Evolutionary conservation across 2,888 invertebrate genomes (phyloP).

Genomic region (Neoitamus cyanurus): DNA sequence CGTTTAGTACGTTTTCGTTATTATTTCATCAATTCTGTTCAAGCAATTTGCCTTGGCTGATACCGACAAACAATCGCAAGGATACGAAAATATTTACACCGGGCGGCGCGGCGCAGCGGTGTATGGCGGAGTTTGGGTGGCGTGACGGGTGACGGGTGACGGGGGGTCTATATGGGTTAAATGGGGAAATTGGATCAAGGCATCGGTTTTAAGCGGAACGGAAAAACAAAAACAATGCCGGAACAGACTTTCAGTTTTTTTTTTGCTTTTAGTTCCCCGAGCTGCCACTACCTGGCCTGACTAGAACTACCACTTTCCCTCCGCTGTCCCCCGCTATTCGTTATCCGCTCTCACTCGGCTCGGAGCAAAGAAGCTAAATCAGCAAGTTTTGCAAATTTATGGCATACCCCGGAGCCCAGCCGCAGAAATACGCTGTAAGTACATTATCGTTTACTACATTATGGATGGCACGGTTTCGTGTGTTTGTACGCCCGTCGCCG

Average conservation of each 20-base stretch:
- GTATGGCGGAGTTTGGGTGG: background rate
- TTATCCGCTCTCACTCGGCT: background rate
- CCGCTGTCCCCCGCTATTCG: background rate
- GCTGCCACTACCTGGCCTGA: background rate
- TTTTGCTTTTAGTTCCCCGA: background rate
- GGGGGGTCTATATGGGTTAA: background rate
- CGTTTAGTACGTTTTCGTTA: conserved; percentile 37
- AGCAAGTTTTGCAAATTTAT: conserved; percentile 45
- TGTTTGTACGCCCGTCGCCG: background rate
- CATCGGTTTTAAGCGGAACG: background rate
- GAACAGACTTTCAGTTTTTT: background rate
- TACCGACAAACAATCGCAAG: conserved; percentile 33
- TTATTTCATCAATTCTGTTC: conserved; percentile 38
- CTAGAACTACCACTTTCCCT: conserved; percentile 23
- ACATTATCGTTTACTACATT: conserved; percentile 28
- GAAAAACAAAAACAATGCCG: conserved; percentile 14
- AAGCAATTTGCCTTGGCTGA: conserved; percentile 31
- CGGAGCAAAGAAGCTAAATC: conserved; percentile 17
- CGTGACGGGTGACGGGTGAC: background rate
- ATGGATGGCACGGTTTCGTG: conserved; percentile 2
- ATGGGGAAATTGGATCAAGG: background rate
- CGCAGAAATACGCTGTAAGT: conserved; percentile 17
- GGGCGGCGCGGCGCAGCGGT: background rate
- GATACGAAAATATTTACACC: conserved; percentile 39
- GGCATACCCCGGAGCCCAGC: conserved; percentile 7